These are phyloP conservation scores for Lomographa bimaculata DNA, from an alignment of 2,888 invertebrate genomes.

Conservation along the genomic window DNA sequence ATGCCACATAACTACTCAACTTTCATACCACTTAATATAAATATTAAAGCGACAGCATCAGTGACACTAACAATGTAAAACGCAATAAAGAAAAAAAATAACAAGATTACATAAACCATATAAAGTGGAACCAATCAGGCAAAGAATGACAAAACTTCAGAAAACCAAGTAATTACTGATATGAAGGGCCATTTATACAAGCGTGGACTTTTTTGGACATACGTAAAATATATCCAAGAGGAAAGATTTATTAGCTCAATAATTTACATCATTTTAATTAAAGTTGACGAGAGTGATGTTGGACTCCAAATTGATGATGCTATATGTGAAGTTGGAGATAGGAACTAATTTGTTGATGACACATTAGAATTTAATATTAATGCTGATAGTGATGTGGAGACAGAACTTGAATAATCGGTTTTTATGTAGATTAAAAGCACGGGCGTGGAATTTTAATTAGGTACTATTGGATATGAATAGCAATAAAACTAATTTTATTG, in stretches of 20 bases:
- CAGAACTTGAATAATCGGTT: conserved; percentile 8
- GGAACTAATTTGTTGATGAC: conserved; percentile 23
- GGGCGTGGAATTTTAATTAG: conserved; percentile 5
- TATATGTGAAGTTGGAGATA: conserved; percentile 10
- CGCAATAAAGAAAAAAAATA: conserved; percentile 2
- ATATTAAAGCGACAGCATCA: too few relatives aligned
- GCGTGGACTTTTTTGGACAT: conserved; percentile 12
- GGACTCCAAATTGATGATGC: conserved; percentile 23
- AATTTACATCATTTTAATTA: conserved; percentile 24
- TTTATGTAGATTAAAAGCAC: conserved; percentile 1
- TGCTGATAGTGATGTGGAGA: conserved; percentile 11
- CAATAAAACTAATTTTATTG: too few relatives aligned
- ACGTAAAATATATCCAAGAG: conserved; percentile 17
- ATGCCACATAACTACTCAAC: too few relatives aligned
- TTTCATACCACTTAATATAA: too few relatives aligned
- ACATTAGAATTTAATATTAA: conserved; percentile 20
- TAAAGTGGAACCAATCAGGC: conserved; percentile 15
- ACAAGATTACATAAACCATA: conserved; percentile 10
- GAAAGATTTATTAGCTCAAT: conserved; percentile 18
- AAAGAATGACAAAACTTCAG: conserved; percentile 20
- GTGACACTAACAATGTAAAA: conserved; percentile 2
- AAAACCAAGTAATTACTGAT: conserved; percentile 16
- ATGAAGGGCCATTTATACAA: conserved; percentile 13
- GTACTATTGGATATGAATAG: too few relatives aligned
- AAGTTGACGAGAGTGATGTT: conserved; percentile 17